These are phyloP conservation scores for Chaenodraco wilsoni DNA, from an alignment of 2,797 vertebrate genomes.

Conservation along the genomic window DNA sequence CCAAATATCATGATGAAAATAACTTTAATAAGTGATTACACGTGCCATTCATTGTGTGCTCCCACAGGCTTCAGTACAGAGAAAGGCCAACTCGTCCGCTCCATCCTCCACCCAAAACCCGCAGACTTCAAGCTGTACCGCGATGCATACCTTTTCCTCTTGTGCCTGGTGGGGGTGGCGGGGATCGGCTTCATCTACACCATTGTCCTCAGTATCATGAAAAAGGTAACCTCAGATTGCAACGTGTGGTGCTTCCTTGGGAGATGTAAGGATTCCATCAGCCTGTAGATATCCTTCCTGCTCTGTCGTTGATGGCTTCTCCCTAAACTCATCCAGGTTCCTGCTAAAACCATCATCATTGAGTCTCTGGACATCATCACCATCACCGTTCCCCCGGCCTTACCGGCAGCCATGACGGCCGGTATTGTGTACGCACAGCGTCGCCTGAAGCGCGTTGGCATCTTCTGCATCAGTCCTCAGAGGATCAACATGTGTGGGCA, in stretches of 20 bases:
- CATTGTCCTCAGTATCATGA: slow-evolving; percentile 89
- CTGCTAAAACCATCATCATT: slow-evolving; percentile 86
- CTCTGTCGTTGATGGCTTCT: background rate
- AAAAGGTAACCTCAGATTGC: slow-evolving; percentile 43
- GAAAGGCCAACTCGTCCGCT: slow-evolving; percentile 95
- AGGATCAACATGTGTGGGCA: slow-evolving; percentile 98
- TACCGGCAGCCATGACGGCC: slow-evolving; percentile 96
- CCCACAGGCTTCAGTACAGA: slow-evolving; percentile 92
- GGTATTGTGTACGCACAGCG: slow-evolving; percentile 96
- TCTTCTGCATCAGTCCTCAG: slow-evolving; percentile 97
- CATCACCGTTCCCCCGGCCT: slow-evolving; percentile 94
- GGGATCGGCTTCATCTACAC: slow-evolving; percentile 94
- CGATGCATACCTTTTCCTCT: slow-evolving; percentile 93
- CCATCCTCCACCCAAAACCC: slow-evolving; percentile 96
- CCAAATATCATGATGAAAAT: background rate
- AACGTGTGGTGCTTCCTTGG: background rate
- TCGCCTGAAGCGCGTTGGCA: slow-evolving; percentile 90
- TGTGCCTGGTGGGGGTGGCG: slow-evolving; percentile 93
- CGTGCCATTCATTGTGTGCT: background rate
- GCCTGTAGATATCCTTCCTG: background rate
- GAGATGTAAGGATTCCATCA: background rate
- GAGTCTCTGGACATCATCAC: slow-evolving; percentile 97
- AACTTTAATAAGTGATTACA: background rate
- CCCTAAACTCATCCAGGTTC: slow-evolving; percentile 78
- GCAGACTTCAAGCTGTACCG: slow-evolving; percentile 97